These are phyloP conservation scores for Hylaeus anthracinus DNA, from an alignment of 1,140 invertebrate genomes.

Conservation along the genomic window DNA sequence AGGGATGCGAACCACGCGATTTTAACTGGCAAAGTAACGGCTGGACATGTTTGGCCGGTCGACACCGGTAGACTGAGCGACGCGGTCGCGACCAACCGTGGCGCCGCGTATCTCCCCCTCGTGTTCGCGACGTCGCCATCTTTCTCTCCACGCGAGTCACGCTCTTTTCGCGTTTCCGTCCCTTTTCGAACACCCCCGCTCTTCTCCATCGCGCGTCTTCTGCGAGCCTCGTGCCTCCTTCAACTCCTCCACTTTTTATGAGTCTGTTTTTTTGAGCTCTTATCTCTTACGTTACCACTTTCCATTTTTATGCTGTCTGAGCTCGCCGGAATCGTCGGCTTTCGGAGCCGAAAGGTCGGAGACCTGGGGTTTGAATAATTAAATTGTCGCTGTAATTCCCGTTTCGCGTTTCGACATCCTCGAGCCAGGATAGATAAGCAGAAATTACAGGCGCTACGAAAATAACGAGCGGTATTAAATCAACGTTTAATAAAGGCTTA, in stretches of 20 bases:
- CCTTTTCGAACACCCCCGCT: not conserved
- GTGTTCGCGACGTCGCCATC: conserved; percentile 11
- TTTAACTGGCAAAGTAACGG: conserved; percentile 11
- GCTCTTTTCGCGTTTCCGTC: conserved; percentile 2
- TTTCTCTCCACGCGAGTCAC: conserved; percentile 3
- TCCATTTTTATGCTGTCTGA: too few species aligned
- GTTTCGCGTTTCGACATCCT: too few species aligned
- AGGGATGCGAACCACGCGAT: conserved; percentile 17
- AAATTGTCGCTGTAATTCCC: too few species aligned
- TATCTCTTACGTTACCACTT: not conserved
- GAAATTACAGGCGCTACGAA: too few species aligned
- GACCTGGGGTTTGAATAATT: too few species aligned
- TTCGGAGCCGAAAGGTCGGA: too few species aligned
- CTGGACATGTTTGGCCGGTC: conserved; percentile 64
- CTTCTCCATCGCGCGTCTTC: conserved; percentile 1
- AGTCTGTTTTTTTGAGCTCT: not conserved
- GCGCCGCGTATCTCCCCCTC: conserved; percentile 64
- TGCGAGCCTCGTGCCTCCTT: not conserved
- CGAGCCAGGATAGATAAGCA: too few species aligned
- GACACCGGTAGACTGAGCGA: conserved; percentile 78
- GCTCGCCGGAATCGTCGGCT: too few species aligned
- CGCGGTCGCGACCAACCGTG: conserved; percentile 76
- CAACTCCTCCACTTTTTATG: not conserved
- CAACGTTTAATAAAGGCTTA: too few species aligned
- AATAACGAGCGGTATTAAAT: too few species aligned